Base-by-base conservation (phyloP, 1,140 invertebrate genomes). In the Dendroctonus valens region DNA sequence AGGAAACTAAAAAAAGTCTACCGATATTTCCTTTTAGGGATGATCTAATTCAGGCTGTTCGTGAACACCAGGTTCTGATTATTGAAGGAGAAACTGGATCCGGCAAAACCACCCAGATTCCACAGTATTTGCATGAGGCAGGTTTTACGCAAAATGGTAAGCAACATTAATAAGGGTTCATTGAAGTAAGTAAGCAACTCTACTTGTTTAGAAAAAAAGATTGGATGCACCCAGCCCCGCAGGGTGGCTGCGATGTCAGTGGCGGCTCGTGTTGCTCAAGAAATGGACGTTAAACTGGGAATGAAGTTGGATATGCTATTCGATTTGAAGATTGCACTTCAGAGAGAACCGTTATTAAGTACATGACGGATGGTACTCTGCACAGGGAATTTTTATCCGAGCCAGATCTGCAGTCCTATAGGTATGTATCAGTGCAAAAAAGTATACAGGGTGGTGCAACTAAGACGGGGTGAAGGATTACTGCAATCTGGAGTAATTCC, bases 281-380 rank as follows among this genome's bases (percentile, higher is more conserved):
- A 99, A 86, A 98, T 99, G 96, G 94, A 94, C 80, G 94, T 98
- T 0, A 91, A 91, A 77, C 81, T 99, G n/a, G 97, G 98, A 7
- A 97, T 80, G 96, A 99, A 86, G 98, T 99, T 63, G 98, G 98
- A 41, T 99, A 99, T 79, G 95, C 92, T 72, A 99, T 99, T 72
- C 85, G 98, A 77, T 99, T 99, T 84, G 98, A 99, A 85, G 97
- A 99, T 80, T 99, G 97, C 73, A 98, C 97, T 4, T 97, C 93
- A 11, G 88, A 95, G 63, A 89, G 94, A 78, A 99, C 98, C 7
- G 82, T 97, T 51, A 88, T 99, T n/a, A 99, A 99, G 81, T 99
- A 99, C 74, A 99, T 99, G 97, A 99, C 98, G 48, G 98, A 99
- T 82, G 98, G 98, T 76, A 99, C 98, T 75, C 79, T 99, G 50